Evolutionary conservation across 2,888 invertebrate species (phyloP).

Genomic region (Slavum lentiscoides): DNA sequence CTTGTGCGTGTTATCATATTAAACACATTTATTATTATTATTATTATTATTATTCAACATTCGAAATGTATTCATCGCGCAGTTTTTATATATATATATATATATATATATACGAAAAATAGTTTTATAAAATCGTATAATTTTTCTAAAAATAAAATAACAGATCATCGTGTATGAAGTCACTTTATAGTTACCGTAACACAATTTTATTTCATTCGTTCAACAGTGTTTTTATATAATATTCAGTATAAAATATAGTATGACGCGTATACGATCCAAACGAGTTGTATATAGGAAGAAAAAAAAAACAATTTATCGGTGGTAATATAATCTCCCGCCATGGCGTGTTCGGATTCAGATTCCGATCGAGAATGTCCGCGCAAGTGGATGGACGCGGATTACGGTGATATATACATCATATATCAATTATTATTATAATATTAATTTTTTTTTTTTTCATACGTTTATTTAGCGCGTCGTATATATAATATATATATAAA

Average conservation of each 20-base stretch:
- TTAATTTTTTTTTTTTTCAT: neutral
- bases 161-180: neutral
- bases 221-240: neutral
- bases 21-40: too few relatives aligned
- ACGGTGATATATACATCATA: too few relatives aligned
- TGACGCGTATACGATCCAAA: neutral
- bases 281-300: neutral
- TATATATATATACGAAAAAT: neutral
- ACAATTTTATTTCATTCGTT: neutral
- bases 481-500: too few relatives aligned
- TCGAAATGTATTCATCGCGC: neutral
- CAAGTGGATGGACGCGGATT: slow-evolving; percentile 25
- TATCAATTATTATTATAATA: neutral
- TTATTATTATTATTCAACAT: neutral
- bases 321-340: neutral
- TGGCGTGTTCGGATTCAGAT: slow-evolving; percentile 41
- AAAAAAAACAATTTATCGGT: neutral
- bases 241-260: neutral
- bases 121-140: neutral
- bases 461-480: neutral
- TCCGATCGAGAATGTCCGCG: slow-evolving; percentile 38
- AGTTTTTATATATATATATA: neutral
- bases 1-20: neutral
- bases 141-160: neutral
- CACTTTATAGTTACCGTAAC: neutral